Evolutionary conservation across 2,888 invertebrate genomes (phyloP), one percentile per base, ranked within the genome.

Genomic region (Drosophila fulvimacula): DNA sequence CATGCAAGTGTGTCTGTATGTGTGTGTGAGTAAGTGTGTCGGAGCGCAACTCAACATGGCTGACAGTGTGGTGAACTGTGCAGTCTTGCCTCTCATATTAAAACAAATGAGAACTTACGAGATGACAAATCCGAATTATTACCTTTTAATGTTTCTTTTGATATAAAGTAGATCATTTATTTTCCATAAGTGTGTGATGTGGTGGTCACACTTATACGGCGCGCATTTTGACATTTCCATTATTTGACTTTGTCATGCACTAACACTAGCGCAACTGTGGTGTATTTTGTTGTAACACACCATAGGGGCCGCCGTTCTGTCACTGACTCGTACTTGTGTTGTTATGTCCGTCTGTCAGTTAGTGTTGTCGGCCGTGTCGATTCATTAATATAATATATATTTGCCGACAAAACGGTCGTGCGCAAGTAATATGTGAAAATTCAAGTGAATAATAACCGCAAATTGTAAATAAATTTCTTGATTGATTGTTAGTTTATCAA

Each of bases 11-110:
- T 70, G 60, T 30, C 7, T 30, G 30, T 62, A 60, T 27, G 53
- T 38, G 70, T 58, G 64, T 53, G 62, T 80, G 67, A 69, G 81
- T 82, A 69, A 80, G 79, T 82, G 84, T 87, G 81, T 81, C 76
- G 84, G 76, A 82, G 82, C 88, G 82, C 76, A 82, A 82, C 85
- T 82, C 88, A 82, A 82, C 82, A 82, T 82, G 88, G 82, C 82
- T 82, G 82, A 87, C 88, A 82, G 64, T 69, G 71, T 81, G 81
- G 83, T 82, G 83, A 64, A 53, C 78, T 74, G 34, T 59, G 65
- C 34, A 34, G 34, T 13, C 4, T 13, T 69, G 75, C 46, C 69
- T 57, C 62, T 61, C 55, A 56, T 32, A 41, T 44, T 55, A 15
- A 53, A 49, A 53, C 13, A 49, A 49, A 48, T 39, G 19, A n/a